Evolutionary conservation across 2,113 vertebrate species (phyloP).

Genomic region (Fulmarus glacialis): DNA sequence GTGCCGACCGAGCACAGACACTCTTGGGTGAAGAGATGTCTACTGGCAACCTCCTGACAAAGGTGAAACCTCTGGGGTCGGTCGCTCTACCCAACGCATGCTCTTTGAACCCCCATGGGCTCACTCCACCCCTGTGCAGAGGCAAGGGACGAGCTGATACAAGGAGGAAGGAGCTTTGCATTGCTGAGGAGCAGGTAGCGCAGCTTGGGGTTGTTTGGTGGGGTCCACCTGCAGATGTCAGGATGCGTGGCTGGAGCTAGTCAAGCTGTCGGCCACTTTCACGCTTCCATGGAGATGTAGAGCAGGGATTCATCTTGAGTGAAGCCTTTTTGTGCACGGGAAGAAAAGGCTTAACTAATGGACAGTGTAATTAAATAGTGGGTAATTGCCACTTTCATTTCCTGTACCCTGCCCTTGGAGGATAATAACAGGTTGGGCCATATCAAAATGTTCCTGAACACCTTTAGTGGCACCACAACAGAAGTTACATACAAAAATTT

Average conservation of each 20-base stretch:
- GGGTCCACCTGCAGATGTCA: neutral
- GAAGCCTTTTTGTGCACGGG: neutral
- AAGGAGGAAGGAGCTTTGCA: neutral
- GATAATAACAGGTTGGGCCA: neutral
- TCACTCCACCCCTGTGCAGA: neutral
- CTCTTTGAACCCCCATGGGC: neutral
- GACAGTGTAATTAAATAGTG: neutral
- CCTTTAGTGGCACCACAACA: neutral
- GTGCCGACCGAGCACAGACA: neutral
- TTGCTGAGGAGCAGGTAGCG: neutral
- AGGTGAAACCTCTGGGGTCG: neutral
- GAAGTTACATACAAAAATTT: neutral
- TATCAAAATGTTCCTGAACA: neutral
- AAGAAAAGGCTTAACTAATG: neutral
- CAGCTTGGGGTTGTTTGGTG: neutral
- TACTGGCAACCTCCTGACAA: neutral
- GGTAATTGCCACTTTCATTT: conserved; percentile 20
- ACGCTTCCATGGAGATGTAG: neutral
- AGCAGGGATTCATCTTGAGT: neutral
- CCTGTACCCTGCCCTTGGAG: neutral
- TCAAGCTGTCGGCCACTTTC: neutral
- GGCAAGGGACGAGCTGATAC: fast-evolving
- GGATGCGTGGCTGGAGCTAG: neutral
- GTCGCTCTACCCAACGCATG: fast-evolving
- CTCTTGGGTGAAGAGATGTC: neutral